Conservation (phyloP, 2,797 vertebrate genomes). For the Mus minutoides region DNA sequence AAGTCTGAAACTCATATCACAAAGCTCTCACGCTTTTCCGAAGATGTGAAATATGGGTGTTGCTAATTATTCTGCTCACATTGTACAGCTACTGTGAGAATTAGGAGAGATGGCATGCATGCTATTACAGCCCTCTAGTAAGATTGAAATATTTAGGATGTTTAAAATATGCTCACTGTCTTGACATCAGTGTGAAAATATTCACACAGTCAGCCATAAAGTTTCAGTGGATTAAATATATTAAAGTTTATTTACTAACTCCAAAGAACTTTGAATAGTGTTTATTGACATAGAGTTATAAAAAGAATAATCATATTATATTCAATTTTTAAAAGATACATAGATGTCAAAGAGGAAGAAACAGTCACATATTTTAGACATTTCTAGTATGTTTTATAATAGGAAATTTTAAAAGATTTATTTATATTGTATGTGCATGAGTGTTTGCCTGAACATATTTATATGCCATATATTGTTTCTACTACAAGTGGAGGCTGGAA, state of each 20-base stretch:
- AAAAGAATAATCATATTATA: neutral
- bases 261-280: neutral
- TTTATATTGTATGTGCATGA: neutral
- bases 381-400: neutral
- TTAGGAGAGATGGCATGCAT: too few relatives aligned
- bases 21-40: neutral
- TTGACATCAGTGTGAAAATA: neutral
- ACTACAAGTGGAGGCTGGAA: too few relatives aligned
- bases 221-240: neutral
- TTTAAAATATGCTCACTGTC: neutral
- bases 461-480: neutral
- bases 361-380: neutral
- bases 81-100: neutral
- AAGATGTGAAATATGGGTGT: neutral
- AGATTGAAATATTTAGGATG: neutral
- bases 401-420: neutral
- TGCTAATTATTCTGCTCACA: neutral
- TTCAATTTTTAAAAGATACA: neutral
- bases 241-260: neutral
- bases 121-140: neutral
- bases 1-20: accelerated
- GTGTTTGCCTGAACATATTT: neutral
- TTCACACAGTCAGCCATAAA: neutral
- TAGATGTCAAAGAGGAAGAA: neutral
- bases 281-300: neutral